Evolutionary conservation across 1,140 invertebrate species (phyloP).

Genomic region (Dreissena polymorpha): DNA sequence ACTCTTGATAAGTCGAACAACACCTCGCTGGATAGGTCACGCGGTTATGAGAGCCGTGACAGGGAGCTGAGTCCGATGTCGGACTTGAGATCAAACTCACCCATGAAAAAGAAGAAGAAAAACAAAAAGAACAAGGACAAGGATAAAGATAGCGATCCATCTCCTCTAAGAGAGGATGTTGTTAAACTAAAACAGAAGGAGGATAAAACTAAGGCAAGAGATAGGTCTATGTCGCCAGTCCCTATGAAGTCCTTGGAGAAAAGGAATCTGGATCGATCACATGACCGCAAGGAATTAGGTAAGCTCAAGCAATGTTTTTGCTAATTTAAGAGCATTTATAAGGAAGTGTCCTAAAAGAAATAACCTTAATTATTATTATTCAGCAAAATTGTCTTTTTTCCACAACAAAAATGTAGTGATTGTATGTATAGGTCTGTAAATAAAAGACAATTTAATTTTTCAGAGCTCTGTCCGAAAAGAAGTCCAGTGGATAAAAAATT

Average conservation of each 20-base stretch:
- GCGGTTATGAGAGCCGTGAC: not conserved
- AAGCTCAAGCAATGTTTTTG: not conserved
- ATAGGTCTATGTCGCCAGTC: conserved; percentile 22
- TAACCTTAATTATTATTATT: no score
- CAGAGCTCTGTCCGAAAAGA: no score
- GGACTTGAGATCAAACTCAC: conserved; percentile 37
- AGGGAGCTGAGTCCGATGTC: conserved; percentile 40
- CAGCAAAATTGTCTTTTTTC: no score
- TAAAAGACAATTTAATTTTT: no score
- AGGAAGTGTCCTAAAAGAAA: no score
- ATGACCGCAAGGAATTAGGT: conserved; percentile 32
- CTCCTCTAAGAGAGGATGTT: conserved; percentile 40
- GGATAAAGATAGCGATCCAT: conserved; percentile 48
- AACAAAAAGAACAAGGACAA: conserved; percentile 60
- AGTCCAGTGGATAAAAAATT: no score
- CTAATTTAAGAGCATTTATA: not conserved
- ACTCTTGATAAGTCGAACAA: conserved; percentile 30
- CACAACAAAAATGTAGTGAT: no score
- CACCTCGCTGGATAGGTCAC: conserved; percentile 26
- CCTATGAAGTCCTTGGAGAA: conserved; percentile 18
- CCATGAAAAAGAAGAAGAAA: conserved; percentile 46
- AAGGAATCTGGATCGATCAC: conserved; percentile 43
- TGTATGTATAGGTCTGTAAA: no score
- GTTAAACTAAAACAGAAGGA: conserved; percentile 39
- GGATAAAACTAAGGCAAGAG: conserved; percentile 37